These are phyloP conservation scores for Globia sparganii DNA, from an alignment of 2,888 invertebrate species.

Conservation along the genomic window DNA sequence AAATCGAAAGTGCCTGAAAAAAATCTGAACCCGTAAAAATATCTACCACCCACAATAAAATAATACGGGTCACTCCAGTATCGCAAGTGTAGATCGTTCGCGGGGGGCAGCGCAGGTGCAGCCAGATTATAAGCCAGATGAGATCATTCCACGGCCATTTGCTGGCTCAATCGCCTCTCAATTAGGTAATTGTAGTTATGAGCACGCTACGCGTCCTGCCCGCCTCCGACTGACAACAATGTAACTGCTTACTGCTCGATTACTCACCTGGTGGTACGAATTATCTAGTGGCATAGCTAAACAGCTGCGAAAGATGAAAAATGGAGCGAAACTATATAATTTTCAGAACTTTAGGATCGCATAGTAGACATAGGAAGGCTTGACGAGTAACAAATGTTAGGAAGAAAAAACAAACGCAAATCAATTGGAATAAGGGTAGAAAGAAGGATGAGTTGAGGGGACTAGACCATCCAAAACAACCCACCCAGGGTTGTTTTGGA, in stretches of 20 bases:
- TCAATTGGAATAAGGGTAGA: not conserved
- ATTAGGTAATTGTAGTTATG: slow-evolving; percentile 79
- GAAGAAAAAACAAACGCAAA: not conserved
- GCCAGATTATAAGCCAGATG: slow-evolving; percentile 75
- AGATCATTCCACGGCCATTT: slow-evolving; percentile 81
- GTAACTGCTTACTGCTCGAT: slow-evolving; percentile 59
- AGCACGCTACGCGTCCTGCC: slow-evolving; percentile 70
- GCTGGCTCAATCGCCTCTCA: slow-evolving; percentile 76
- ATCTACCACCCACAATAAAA: not conserved
- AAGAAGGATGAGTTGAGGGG: not conserved
- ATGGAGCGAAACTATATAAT: slow-evolving; percentile 9
- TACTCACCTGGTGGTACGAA: slow-evolving; percentile 68
- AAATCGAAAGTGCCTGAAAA: not conserved
- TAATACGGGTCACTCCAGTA: not conserved
- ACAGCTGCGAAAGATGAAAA: slow-evolving; percentile 10
- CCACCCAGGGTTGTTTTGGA: not conserved
- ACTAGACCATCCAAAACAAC: no score
- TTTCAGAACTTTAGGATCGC: not conserved
- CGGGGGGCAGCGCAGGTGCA: slow-evolving; percentile 66
- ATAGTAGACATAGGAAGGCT: not conserved
- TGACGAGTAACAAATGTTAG: not conserved
- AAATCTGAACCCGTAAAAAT: not conserved
- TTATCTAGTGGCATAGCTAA: slow-evolving; percentile 50
- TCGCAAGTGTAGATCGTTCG: slow-evolving; percentile 11
- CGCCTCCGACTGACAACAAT: slow-evolving; percentile 65